Evolutionary conservation across 2,113 vertebrate species (phyloP).

Genomic region (Gallinago media): DNA sequence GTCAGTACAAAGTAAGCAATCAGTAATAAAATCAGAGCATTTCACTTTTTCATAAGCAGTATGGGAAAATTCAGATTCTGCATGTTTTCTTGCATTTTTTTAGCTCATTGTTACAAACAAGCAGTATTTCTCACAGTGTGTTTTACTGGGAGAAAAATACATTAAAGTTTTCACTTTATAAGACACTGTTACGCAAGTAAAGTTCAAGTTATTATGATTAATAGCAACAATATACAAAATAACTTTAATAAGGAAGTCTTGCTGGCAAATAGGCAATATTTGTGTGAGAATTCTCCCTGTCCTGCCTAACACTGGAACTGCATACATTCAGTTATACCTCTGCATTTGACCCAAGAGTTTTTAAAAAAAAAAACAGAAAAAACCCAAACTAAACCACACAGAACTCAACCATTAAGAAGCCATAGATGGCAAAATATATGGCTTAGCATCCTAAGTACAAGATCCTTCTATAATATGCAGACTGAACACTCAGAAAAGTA

Average conservation of each 20-base stretch:
- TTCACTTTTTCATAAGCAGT: neutral
- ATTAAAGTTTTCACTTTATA: neutral
- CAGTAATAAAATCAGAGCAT: neutral
- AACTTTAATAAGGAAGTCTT: neutral
- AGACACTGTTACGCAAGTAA: neutral
- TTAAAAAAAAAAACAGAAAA: no score
- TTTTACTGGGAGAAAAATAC: neutral
- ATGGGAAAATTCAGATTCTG: neutral
- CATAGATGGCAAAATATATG: neutral
- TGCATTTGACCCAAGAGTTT: neutral
- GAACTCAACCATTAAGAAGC: neutral
- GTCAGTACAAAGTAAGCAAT: neutral
- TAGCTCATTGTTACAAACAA: neutral
- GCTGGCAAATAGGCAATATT: neutral
- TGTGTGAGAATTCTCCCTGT: neutral
- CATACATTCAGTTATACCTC: neutral
- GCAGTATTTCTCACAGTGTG: neutral
- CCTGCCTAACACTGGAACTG: neutral
- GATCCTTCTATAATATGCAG: neutral
- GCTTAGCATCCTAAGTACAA: neutral
- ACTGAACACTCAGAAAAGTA: neutral
- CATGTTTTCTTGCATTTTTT: neutral
- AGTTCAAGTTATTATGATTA: neutral
- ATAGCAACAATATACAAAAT: neutral
- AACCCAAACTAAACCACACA: neutral